phyloP scores from a whole-genome alignment of 2,113 vertebrate species.

The Indicator maculatus region DNA sequence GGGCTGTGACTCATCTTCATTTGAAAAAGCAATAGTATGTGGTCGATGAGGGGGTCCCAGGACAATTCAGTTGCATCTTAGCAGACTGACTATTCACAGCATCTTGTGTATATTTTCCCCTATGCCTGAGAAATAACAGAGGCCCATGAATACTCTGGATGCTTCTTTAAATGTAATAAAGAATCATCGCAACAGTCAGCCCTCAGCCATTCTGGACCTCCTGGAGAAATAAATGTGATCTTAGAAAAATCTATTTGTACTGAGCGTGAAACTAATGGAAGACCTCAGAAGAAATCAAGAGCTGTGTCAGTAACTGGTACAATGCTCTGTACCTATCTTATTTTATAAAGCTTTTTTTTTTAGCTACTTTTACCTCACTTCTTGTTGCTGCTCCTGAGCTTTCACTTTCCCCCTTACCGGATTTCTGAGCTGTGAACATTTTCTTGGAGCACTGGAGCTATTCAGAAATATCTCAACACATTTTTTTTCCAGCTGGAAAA shows the following conservation, averaged over 20 bases:
- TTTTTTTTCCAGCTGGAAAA: constrained; percentile 10
- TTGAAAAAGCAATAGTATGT: not conserved
- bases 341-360: not conserved
- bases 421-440: not conserved
- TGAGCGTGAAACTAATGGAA: not conserved
- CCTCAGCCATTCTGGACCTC: not conserved
- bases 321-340: not conserved
- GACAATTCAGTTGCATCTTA: not conserved
- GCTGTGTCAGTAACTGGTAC: not conserved
- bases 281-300: not conserved
- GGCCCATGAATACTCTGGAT: not conserved
- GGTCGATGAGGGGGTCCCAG: not conserved
- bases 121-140: not conserved
- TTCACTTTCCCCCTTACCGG: not conserved
- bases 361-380: not conserved
- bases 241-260: not conserved
- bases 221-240: not conserved
- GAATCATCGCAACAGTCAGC: not conserved
- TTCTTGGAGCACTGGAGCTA: not conserved
- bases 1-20: not conserved
- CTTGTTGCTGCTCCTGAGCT: not conserved
- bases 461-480: not conserved
- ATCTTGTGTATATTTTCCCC: not conserved
- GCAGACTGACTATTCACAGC: not conserved
- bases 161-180: not conserved